Evolutionary conservation across 2,888 invertebrate genomes (phyloP), one percentile per base, ranked within the genome.

Genomic region (Phaedon cochleariae): DNA sequence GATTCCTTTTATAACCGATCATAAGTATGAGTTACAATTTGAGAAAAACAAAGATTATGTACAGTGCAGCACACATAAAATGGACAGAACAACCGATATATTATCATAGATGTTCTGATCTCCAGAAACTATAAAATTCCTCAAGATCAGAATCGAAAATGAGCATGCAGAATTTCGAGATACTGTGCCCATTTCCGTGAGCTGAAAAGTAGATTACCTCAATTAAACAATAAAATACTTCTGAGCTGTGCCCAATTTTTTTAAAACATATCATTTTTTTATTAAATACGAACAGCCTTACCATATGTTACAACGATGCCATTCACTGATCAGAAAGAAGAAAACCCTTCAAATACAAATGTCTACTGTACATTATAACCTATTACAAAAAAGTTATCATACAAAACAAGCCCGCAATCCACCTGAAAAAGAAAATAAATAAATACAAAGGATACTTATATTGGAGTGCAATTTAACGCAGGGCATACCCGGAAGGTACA

Each of bases 271-370:
- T n/a, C n/a, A n/a, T 77, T 77, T 64, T 34, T 45, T 55, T 62
- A 62, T 65, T 64, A 60, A 80, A 76, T 75, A 76, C 76, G 77
- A 78, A 79, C 74, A 74, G 75, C 76, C 78, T 75, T 80, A 81
- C 82, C 82, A 82, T 82, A 82, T 82, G 82, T 82, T 82, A 82
- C 82, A 82, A 80, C 76, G 76, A 77, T 77, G 78, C 79, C 73
- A 71, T 71, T 74, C 71, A 49, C 55, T 31, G 52, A 59, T 58
- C 53, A 53, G 41, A 18, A 2, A 4, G 7, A 41, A 18, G 29
- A 45, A 45, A 45, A 21, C 26, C 17, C 29, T 15, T 26, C 29
- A 57, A 46, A 57, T 29, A 60, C 52, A 64, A 59, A 62, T 41
- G 71, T 69, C 75, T 76, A 76, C 76, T 76, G 73, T 76, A 77